Percentiles rank a stretch among this genome's conserved stretches.
These are phyloP conservation scores for Leptatherina wallacei DNA, from an alignment of 2,797 vertebrate species.

Conservation along the genomic window DNA sequence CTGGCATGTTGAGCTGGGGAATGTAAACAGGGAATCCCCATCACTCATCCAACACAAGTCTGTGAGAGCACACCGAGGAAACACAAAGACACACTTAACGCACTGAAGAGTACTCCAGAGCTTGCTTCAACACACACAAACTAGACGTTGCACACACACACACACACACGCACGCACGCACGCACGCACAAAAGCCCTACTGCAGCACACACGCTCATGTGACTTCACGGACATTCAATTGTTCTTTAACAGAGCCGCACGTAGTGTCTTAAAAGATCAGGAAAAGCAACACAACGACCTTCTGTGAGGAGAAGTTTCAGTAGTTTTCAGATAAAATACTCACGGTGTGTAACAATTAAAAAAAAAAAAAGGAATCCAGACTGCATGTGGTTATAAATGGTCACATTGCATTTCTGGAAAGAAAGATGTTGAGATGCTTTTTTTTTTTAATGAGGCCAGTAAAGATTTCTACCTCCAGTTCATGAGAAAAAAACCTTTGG, in stretches of 20 bases:
- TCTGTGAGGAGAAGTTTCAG: background rate
- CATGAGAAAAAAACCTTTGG: no score
- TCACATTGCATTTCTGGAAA: no score
- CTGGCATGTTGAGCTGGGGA: conserved; percentile 53
- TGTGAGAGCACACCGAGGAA: conserved; percentile 41
- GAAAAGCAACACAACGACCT: conserved; percentile 36
- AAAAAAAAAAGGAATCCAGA: background rate
- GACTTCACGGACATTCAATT: conserved; percentile 35
- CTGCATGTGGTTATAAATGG: no score
- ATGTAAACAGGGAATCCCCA: conserved; percentile 83
- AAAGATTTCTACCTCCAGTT: no score
- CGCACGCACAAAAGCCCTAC: no score
- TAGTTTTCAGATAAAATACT: no score
- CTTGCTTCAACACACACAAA: conserved; percentile 11
- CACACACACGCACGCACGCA: no score
- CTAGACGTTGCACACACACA: background rate
- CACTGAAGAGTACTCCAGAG: background rate
- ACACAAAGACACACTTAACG: conserved; percentile 37
- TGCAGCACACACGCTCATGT: conserved; percentile 12
- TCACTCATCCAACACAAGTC: conserved; percentile 69
- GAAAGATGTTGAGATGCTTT: no score
- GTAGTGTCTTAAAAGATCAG: conserved; percentile 43
- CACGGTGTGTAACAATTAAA: background rate
- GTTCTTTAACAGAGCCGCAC: conserved; percentile 36
- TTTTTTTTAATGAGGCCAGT: no score